Evolutionary conservation across 2,797 vertebrate species (phyloP).

Genomic region (Danio tinwini): DNA sequence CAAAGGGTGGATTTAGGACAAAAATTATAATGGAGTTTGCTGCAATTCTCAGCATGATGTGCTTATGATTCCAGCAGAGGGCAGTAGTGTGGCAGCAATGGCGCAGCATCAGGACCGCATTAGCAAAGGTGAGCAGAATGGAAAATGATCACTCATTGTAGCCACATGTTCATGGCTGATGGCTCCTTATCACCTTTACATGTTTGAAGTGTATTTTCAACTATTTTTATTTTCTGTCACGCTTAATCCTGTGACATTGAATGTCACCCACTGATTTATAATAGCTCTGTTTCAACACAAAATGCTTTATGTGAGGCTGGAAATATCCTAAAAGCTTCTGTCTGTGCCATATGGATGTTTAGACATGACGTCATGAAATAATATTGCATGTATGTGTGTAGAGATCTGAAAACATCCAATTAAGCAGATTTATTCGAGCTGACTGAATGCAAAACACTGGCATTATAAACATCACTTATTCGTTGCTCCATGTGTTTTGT

Average conservation of each 20-base stretch:
- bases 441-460: not conserved
- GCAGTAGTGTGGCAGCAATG: conserved; percentile 79
- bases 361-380: not conserved
- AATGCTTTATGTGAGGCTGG: not conserved
- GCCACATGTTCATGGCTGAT: conserved; percentile 24
- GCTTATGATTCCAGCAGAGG: conserved; percentile 76
- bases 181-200: conserved; percentile 30
- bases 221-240: conserved; percentile 35
- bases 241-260: conserved; percentile 3
- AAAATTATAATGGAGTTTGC: not conserved
- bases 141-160: conserved; percentile 47
- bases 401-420: not conserved
- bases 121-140: conserved; percentile 68
- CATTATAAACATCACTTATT: not conserved
- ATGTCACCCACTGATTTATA: conserved; percentile 4
- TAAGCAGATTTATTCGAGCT: not conserved
- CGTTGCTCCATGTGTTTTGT: not conserved
- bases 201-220: conserved; percentile 40
- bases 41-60: conserved; percentile 13
- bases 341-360: not conserved
- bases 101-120: conserved; percentile 32
- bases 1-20: not conserved
- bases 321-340: not conserved
- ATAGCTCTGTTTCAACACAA: not conserved
- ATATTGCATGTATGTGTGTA: not conserved